phyloP scores from a whole-genome alignment of 2,888 invertebrate genomes.

The Melinaea marsaeus region DNA sequence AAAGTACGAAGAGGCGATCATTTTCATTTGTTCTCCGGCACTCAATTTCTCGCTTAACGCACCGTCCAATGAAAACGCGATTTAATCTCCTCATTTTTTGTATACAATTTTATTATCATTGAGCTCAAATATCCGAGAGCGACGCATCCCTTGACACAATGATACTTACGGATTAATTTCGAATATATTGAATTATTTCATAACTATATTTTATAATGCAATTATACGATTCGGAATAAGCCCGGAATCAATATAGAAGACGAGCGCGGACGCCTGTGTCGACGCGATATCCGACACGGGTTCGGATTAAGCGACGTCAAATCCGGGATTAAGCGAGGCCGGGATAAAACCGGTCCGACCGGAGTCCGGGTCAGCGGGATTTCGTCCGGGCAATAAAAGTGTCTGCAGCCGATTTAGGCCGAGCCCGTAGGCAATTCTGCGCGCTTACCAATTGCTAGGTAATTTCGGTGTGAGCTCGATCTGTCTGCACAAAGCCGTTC shows the following conservation, averaged over 20 bases:
- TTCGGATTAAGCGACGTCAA: slow-evolving; percentile 81
- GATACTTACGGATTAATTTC: slow-evolving; percentile 70
- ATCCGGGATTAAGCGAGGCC: slow-evolving; percentile 75
- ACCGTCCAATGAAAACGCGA: slow-evolving; percentile 73
- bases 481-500: slow-evolving; percentile 74
- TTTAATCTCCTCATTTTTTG: slow-evolving; percentile 78
- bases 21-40: slow-evolving; percentile 69
- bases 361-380: slow-evolving; percentile 73
- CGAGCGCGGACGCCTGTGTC: slow-evolving; percentile 69
- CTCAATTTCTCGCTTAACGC: slow-evolving; percentile 77
- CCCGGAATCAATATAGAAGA: slow-evolving; percentile 66
- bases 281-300: slow-evolving; percentile 82
- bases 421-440: slow-evolving; percentile 73
- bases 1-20: slow-evolving; percentile 66
- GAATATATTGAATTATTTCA: slow-evolving; percentile 64
- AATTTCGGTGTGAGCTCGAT: slow-evolving; percentile 74
- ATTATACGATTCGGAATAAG: slow-evolving; percentile 39
- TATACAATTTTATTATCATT: slow-evolving; percentile 74
- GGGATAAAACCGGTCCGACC: slow-evolving; percentile 72
- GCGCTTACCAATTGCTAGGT: slow-evolving; percentile 76
- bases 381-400: slow-evolving; percentile 77
- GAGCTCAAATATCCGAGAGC: slow-evolving; percentile 66
- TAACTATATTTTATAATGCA: slow-evolving; percentile 46
- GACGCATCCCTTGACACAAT: slow-evolving; percentile 62
- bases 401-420: slow-evolving; percentile 78